phyloP scores from a whole-genome alignment of 2,797 vertebrate species.

The Falco biarmicus region DNA sequence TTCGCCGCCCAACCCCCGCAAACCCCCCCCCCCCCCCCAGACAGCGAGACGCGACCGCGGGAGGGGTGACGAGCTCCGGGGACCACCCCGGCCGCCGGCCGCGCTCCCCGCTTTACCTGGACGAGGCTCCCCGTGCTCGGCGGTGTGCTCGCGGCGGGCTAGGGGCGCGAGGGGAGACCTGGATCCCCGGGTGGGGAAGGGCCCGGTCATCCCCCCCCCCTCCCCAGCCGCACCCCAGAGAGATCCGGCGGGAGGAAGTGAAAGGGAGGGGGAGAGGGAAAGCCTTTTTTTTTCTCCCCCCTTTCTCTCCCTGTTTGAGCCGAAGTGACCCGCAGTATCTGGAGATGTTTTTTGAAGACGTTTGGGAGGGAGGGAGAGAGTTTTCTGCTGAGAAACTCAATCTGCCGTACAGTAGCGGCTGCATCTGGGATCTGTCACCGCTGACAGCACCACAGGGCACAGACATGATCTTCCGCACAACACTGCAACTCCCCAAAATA shows the following conservation, averaged over 20 bases:
- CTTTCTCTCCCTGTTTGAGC: constrained; percentile 65
- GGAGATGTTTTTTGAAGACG: constrained; percentile 84
- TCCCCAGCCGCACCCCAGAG: neutral
- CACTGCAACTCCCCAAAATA: constrained; percentile 78
- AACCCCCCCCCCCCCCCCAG: neutral
- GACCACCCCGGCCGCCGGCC: no score
- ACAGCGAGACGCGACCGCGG: neutral
- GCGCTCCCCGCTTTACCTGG: constrained; percentile 27
- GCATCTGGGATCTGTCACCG: constrained; percentile 89
- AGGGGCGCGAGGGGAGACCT: neutral
- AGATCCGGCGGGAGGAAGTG: neutral
- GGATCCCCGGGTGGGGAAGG: neutral
- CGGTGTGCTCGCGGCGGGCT: neutral
- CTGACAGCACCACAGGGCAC: constrained; percentile 88
- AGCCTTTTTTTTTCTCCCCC: neutral
- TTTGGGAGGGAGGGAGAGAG: constrained; percentile 80
- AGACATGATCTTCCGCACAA: constrained; percentile 82
- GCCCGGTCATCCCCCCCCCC: neutral
- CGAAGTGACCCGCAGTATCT: constrained; percentile 76
- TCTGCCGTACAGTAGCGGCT: constrained; percentile 90
- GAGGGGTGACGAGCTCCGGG: neutral
- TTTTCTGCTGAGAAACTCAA: constrained; percentile 89
- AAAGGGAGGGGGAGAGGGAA: neutral
- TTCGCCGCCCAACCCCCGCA: neutral
- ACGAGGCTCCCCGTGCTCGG: neutral